Evolutionary conservation across 2,888 invertebrate genomes (phyloP).

Genomic region (Gastracanthus pulcherrimus): DNA sequence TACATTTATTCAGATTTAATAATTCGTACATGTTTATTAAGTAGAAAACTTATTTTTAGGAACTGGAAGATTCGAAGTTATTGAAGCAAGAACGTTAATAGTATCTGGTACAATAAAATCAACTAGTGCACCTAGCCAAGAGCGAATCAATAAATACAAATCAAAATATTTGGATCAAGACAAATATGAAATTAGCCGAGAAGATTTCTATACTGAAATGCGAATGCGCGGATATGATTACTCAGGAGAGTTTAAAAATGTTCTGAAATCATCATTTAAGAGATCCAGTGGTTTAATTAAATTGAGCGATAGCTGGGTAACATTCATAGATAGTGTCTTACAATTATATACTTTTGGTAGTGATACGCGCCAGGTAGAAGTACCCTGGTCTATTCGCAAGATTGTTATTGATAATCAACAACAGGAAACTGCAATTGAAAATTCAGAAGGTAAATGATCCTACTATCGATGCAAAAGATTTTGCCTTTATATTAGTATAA

Average conservation of each 20-base stretch:
- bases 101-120: slow-evolving; percentile 84
- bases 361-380: slow-evolving; percentile 77
- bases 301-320: slow-evolving; percentile 83
- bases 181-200: slow-evolving; percentile 44
- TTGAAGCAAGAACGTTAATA: slow-evolving; percentile 83
- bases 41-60: slow-evolving; percentile 67
- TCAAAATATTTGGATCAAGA: slow-evolving; percentile 4
- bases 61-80: slow-evolving; percentile 79
- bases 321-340: slow-evolving; percentile 85
- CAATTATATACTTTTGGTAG: slow-evolving; percentile 80
- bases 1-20: not conserved
- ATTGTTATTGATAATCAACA: slow-evolving; percentile 79
- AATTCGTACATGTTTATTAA: not conserved
- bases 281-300: slow-evolving; percentile 73
- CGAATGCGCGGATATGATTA: slow-evolving; percentile 80
- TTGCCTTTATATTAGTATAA: no score
- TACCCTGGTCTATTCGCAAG: slow-evolving; percentile 81
- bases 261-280: slow-evolving; percentile 77
- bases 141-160: slow-evolving; percentile 42
- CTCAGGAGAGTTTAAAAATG: slow-evolving; percentile 77
- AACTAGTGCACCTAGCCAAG: slow-evolving; percentile 76
- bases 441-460: slow-evolving; percentile 15
- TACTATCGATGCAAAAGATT: no score
- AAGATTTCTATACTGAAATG: slow-evolving; percentile 77
- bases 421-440: slow-evolving; percentile 55